phyloP scores from a whole-genome alignment of 2,113 vertebrate genomes.

The Tor tambroides region DNA sequence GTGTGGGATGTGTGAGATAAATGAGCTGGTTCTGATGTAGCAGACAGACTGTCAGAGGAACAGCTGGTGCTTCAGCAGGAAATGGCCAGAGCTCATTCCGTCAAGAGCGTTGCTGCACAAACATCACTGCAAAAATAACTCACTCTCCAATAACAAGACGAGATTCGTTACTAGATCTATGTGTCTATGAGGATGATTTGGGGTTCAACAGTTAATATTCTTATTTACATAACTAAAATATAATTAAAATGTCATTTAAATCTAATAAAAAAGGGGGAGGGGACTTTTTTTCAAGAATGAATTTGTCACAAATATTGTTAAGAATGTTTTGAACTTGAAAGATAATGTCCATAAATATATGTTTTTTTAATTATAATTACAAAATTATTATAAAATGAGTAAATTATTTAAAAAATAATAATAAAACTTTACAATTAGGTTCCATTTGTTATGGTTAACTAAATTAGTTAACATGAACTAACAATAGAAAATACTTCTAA shows the following conservation, averaged over 20 bases:
- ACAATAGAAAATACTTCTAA: too few relatives aligned
- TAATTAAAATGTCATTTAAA: neutral
- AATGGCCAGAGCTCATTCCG: constrained; percentile 21
- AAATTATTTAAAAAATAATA: too few relatives aligned
- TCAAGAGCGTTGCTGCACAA: constrained; percentile 18
- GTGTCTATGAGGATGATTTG: neutral
- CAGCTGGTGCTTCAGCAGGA: constrained; percentile 42
- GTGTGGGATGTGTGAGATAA: constrained; percentile 27
- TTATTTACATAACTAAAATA: neutral
- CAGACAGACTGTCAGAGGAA: constrained; percentile 49
- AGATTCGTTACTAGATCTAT: neutral
- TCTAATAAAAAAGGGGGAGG: too few relatives aligned
- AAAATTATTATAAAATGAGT: too few relatives aligned
- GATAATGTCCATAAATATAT: neutral
- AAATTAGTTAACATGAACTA: neutral
- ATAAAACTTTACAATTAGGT: too few relatives aligned
- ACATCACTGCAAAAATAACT: constrained; percentile 1
- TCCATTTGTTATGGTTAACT: too few relatives aligned
- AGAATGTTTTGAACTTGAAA: neutral
- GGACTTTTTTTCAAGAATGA: too few relatives aligned
- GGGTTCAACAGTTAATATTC: neutral
- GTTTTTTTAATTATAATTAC: too few relatives aligned
- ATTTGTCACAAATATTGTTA: neutral
- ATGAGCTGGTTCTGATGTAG: constrained; percentile 41
- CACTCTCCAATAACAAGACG: neutral